Conservation (phyloP, 1,140 invertebrate genomes). For the Mercenaria mercenaria region DNA sequence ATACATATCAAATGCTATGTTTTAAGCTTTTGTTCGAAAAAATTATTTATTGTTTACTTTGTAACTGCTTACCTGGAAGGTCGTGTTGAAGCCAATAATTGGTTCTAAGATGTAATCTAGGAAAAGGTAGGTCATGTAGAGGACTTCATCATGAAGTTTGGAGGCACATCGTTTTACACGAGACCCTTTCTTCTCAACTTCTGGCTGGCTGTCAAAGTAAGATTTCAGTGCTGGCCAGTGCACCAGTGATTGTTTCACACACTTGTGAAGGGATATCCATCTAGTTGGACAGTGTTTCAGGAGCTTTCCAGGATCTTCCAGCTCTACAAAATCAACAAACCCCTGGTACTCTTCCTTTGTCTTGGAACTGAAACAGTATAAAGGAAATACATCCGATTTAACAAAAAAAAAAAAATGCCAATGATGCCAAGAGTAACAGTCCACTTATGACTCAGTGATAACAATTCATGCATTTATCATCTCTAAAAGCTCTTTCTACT, state of each 20-base stretch:
- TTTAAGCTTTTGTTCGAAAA: too few species aligned
- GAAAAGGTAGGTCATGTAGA: constrained; percentile 43
- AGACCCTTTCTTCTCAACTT: constrained; percentile 58
- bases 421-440: too few species aligned
- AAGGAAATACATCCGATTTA: too few species aligned
- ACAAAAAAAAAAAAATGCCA: too few species aligned
- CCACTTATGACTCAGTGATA: too few species aligned
- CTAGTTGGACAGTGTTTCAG: constrained; percentile 63
- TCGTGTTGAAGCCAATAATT: constrained; percentile 51
- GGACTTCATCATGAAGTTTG: background rate
- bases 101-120: constrained; percentile 26
- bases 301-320: constrained; percentile 31
- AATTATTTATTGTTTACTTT: too few species aligned
- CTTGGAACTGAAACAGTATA: background rate
- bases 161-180: constrained; percentile 20
- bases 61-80: constrained; percentile 38
- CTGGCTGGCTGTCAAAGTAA: constrained; percentile 67
- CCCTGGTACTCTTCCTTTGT: constrained; percentile 16
- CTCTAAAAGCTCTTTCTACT: too few species aligned
- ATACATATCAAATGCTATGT: too few species aligned
- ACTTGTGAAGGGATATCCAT: constrained; percentile 64
- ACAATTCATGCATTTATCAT: too few species aligned
- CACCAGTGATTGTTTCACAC: constrained; percentile 30
- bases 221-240: constrained; percentile 58
- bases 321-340: constrained; percentile 62